Evolutionary conservation across 2,797 vertebrate species (phyloP).

Genomic region (Acipenser oxyrinchus): DNA sequence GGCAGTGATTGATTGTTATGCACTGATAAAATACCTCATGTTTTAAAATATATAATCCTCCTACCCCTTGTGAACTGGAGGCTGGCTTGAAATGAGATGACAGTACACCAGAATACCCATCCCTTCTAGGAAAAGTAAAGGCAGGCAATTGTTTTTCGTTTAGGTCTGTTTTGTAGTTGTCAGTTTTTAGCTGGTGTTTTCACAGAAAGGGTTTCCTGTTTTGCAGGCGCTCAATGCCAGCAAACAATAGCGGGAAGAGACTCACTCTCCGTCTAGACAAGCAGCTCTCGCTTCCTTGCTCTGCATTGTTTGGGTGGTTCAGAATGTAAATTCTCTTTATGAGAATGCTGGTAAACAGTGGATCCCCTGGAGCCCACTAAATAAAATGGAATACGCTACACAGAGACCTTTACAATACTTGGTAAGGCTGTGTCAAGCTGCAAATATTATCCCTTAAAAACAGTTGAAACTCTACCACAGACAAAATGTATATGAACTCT

Average conservation of each 20-base stretch:
- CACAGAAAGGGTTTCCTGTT: slow-evolving; percentile 54
- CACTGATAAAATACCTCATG: too few relatives aligned
- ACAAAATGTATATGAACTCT: too few relatives aligned
- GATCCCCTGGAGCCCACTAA: background rate
- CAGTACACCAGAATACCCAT: too few relatives aligned
- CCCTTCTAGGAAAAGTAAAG: too few relatives aligned
- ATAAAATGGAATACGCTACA: background rate
- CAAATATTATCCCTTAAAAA: too few relatives aligned
- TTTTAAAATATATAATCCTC: too few relatives aligned
- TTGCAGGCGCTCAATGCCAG: slow-evolving; percentile 44
- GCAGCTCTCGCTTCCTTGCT: slow-evolving; percentile 23
- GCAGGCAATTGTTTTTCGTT: background rate
- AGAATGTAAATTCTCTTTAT: slow-evolving; percentile 4
- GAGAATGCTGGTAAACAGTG: background rate
- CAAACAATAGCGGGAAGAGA: slow-evolving; percentile 65
- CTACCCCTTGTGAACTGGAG: too few relatives aligned
- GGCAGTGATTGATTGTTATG: too few relatives aligned
- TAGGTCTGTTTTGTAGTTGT: background rate
- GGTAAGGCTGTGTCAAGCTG: too few relatives aligned
- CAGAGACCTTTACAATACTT: too few relatives aligned
- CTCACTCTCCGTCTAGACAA: slow-evolving; percentile 54
- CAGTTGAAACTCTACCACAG: too few relatives aligned
- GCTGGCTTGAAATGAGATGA: too few relatives aligned
- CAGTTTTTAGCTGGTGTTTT: background rate
- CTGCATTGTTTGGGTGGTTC: slow-evolving; percentile 26